A percentile compares a stretch with the other conserved stretches of the same genome.
These are phyloP conservation scores for Erynnis tages DNA, from an alignment of 2,888 invertebrate species.

Conservation along the genomic window DNA sequence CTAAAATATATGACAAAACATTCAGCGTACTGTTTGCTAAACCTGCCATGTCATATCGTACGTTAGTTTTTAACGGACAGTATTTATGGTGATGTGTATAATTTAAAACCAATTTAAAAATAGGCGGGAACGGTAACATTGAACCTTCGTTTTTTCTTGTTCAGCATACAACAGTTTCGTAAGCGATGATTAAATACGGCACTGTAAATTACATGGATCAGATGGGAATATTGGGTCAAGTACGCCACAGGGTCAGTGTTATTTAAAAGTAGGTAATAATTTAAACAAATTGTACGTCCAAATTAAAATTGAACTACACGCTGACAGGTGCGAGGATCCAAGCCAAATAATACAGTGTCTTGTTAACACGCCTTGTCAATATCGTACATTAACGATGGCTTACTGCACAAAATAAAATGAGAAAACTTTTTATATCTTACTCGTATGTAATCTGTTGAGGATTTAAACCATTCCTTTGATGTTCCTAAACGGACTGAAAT, in stretches of 20 bases:
- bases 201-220: constrained; percentile 25
- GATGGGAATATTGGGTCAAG: constrained; percentile 24
- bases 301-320: constrained; percentile 22
- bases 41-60: not conserved
- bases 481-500: too few species aligned
- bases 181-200: constrained; percentile 28
- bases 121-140: constrained; percentile 25
- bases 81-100: constrained; percentile 18
- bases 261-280: constrained; percentile 23
- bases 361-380: constrained; percentile 6
- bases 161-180: constrained; percentile 33
- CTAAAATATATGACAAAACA: not conserved
- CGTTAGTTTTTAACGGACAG: not conserved
- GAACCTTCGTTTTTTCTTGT: constrained; percentile 33
- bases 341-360: constrained; percentile 9
- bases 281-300: constrained; percentile 24
- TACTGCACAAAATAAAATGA: too few species aligned
- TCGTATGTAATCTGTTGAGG: too few species aligned
- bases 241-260: constrained; percentile 22
- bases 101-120: constrained; percentile 20
- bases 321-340: constrained; percentile 16
- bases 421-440: too few species aligned
- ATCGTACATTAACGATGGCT: not conserved
- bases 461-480: too few species aligned
- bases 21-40: constrained; percentile 2